Percentiles rank a stretch among this genome's conserved stretches.
phyloP scores from a whole-genome alignment of 2,797 vertebrate genomes.

The Melanogrammus aeglefinus region DNA sequence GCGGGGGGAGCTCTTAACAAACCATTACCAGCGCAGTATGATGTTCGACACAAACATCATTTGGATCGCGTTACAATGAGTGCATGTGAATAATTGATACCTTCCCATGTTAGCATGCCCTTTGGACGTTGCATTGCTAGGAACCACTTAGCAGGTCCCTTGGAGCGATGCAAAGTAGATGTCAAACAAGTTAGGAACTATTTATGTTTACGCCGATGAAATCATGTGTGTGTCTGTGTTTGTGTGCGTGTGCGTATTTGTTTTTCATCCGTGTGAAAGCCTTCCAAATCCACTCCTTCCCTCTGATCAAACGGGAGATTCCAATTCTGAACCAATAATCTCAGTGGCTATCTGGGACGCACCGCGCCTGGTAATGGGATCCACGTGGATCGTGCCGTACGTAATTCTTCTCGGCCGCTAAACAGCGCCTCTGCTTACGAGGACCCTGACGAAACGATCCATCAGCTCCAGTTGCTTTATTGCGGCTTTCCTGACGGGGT shows the following conservation, averaged over 20 bases:
- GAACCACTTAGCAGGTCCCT: background rate
- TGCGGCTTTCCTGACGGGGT: constrained; percentile 41
- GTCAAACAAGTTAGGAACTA: background rate
- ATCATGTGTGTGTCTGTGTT: background rate
- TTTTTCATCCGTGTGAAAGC: background rate
- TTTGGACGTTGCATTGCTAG: background rate
- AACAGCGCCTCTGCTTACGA: constrained; percentile 44
- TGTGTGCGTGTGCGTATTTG: background rate
- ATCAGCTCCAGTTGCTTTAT: constrained; percentile 51
- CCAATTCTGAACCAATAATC: constrained; percentile 40
- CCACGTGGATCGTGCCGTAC: constrained; percentile 55
- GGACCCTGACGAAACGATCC: constrained; percentile 8
- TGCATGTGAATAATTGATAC: background rate
- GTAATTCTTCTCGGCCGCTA: constrained; percentile 42
- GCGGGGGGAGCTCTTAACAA: background rate
- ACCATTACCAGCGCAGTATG: background rate
- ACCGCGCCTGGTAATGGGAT: constrained; percentile 57
- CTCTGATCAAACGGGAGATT: constrained; percentile 27
- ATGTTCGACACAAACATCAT: background rate
- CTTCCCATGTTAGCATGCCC: background rate
- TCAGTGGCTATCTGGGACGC: constrained; percentile 48
- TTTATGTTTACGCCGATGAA: background rate
- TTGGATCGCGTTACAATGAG: background rate
- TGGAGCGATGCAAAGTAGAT: background rate
- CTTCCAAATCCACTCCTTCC: background rate